Base-by-base conservation (phyloP, 2,888 invertebrate genomes). In the Hyles lineata region DNA sequence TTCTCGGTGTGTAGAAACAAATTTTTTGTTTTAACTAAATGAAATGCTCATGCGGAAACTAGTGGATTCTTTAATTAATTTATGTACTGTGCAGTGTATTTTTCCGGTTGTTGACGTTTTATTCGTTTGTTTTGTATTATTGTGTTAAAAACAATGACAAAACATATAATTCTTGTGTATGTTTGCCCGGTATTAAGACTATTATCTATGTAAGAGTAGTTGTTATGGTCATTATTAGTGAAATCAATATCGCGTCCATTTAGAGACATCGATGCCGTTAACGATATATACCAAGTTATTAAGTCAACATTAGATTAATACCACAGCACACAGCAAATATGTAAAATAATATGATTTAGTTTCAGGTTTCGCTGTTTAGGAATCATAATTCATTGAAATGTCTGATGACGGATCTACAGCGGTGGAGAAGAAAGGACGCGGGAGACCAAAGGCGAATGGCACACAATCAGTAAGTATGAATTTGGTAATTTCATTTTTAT, bases 341-440 rank as follows among this genome's bases (percentile, higher is more conserved):
- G 7, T n/a, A 6, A 5, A 19, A 58, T 58, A 19, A 11, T 67
- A 21, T 55, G 19, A 6, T 55, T 58, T 29, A 70, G 58, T 67
- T 72, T 35, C 63, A 83, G 80, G 73, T 74, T 69, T 73, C 43
- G 63, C 43, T 72, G n/a, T 50, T 59, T 71, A 69, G 15, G 32
- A 29, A 50, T 70, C 58, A 19, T 70, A 80, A 81, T 84, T 83
- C 72, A 80, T 76, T 78, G 85, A 85, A 86, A 95, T 95, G 95
- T 95, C 95, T 89, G 95, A 95, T 89, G 95, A 95, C 85, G 95
- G 95, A 74, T 91, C 94, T 81, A 92, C 94, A 78, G 89, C 87
- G 75, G 95, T 95, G 73, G 95, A 95, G 89, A 95, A 95, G 90
- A 95, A 95, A 84, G 95, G 95, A 76, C 91, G 95, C 79, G 95